Percentiles rank a stretch among this genome's conserved stretches.
Evolutionary conservation across 2,888 invertebrate genomes (phyloP).

Genomic region (Euzetes globulus): DNA sequence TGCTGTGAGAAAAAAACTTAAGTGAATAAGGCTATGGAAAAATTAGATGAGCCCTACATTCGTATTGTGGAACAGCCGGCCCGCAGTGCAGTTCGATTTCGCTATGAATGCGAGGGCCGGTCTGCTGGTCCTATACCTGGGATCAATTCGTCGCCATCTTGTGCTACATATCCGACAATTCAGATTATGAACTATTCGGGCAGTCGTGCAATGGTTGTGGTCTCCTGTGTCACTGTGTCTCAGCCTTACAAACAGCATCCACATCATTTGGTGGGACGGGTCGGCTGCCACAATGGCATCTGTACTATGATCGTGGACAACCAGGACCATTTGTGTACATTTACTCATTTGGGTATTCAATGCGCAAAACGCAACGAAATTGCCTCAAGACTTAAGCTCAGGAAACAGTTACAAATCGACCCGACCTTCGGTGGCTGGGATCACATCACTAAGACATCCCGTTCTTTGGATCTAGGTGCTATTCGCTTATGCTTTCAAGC

Average conservation of each 20-base stretch:
- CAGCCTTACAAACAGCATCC: constrained; percentile 76
- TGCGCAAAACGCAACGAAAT: constrained; percentile 93
- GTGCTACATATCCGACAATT: constrained; percentile 85
- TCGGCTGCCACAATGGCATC: constrained; percentile 81
- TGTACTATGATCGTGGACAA: constrained; percentile 62
- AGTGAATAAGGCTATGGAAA: too few relatives aligned
- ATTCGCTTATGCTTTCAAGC: constrained; percentile 86
- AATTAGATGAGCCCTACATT: too few relatives aligned
- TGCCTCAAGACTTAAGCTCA: constrained; percentile 65
- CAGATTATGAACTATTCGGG: constrained; percentile 74
- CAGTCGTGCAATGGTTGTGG: constrained; percentile 72
- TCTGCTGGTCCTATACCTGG: constrained; percentile 94
- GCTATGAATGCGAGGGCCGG: constrained; percentile 92
- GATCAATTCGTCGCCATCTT: constrained; percentile 75
- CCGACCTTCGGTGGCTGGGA: constrained; percentile 83
- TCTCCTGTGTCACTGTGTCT: constrained; percentile 93
- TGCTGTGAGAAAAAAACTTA: too few relatives aligned
- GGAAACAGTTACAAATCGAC: constrained; percentile 80
- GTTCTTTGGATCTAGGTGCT: constrained; percentile 84
- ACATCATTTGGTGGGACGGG: constrained; percentile 88
- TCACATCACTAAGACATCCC: constrained; percentile 72
- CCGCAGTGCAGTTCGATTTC: constrained; percentile 75
- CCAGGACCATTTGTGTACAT: constrained; percentile 65
- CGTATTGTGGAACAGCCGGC: constrained; percentile 86
- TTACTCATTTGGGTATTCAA: constrained; percentile 85